phyloP scores from a whole-genome alignment of 2,113 vertebrate genomes.

The Pseudopipra pipra region DNA sequence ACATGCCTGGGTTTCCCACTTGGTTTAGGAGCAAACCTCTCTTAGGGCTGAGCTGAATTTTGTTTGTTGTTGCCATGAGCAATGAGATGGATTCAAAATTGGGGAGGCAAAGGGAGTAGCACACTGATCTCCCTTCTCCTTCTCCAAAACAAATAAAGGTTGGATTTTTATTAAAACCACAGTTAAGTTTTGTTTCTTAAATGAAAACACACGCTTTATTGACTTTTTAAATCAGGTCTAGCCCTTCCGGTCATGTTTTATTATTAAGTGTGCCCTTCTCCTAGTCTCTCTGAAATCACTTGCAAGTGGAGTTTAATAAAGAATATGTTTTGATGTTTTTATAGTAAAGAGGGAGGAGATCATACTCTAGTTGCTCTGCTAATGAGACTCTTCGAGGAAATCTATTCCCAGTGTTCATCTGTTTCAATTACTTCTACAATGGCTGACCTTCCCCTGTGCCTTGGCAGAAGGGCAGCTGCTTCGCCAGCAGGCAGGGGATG shows the following conservation, averaged over 20 bases:
- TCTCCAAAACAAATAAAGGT: conserved; percentile 32
- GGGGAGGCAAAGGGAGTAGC: not conserved
- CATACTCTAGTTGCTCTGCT: not conserved
- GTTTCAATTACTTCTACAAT: fast-evolving
- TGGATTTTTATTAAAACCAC: conserved; percentile 52
- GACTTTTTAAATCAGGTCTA: conserved; percentile 21
- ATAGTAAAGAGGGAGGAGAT: conserved; percentile 27
- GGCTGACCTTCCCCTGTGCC: not conserved
- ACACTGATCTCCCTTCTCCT: not conserved
- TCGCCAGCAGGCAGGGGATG: not conserved
- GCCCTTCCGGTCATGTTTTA: conserved; percentile 36
- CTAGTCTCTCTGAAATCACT: conserved; percentile 11
- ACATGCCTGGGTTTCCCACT: not conserved
- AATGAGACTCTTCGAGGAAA: not conserved
- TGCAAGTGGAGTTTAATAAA: conserved; percentile 41
- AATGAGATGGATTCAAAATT: not conserved
- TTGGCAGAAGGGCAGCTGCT: not conserved
- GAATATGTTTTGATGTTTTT: conserved; percentile 33
- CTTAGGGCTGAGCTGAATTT: not conserved
- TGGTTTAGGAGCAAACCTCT: not conserved
- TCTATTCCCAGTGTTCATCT: not conserved
- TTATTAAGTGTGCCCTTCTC: conserved; percentile 28
- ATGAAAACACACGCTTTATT: conserved; percentile 31
- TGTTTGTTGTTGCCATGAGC: not conserved
- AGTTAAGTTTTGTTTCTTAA: conserved; percentile 26